Percentiles rank a stretch among this genome's conserved stretches.
phyloP scores from a whole-genome alignment of 2,888 invertebrate genomes.

The Choreutis nemorana region DNA sequence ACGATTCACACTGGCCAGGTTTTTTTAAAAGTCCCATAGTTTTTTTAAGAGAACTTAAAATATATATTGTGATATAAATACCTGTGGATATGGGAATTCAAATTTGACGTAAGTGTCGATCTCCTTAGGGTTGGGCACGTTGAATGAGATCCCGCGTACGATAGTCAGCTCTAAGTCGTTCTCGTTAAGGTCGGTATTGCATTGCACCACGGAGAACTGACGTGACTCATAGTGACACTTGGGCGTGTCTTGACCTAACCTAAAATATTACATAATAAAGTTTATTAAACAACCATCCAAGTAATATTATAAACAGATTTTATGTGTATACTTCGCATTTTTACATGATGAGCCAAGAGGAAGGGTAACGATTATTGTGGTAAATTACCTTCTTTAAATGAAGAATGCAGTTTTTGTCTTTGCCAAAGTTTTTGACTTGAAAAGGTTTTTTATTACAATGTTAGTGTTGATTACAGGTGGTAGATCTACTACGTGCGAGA shows the following conservation, averaged over 20 bases:
- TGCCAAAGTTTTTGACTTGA: no score
- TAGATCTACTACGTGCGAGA: no score
- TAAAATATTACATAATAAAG: conserved; percentile 22
- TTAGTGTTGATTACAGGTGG: no score
- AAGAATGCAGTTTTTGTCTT: no score
- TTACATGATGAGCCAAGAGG: no score
- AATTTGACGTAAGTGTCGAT: conserved; percentile 92
- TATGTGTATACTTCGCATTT: no score
- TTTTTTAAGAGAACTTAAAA: conserved; percentile 9
- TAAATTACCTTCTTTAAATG: no score
- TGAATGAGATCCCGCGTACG: conserved; percentile 87
- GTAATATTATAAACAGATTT: not conserved
- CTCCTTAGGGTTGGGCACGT: conserved; percentile 83
- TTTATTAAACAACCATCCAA: not conserved
- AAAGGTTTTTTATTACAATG: no score
- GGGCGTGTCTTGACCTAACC: conserved; percentile 70
- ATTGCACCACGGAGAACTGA: conserved; percentile 90
- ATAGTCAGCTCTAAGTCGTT: conserved; percentile 89
- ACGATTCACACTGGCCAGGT: no score
- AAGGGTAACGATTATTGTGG: no score
- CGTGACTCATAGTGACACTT: conserved; percentile 94
- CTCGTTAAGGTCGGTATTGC: conserved; percentile 92
- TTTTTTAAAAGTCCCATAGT: no score
- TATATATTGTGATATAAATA: conserved; percentile 22
- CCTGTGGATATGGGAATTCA: conserved; percentile 91